Evolutionary conservation across 2,797 vertebrate genomes (phyloP).

Genomic region (Balearica regulorum): DNA sequence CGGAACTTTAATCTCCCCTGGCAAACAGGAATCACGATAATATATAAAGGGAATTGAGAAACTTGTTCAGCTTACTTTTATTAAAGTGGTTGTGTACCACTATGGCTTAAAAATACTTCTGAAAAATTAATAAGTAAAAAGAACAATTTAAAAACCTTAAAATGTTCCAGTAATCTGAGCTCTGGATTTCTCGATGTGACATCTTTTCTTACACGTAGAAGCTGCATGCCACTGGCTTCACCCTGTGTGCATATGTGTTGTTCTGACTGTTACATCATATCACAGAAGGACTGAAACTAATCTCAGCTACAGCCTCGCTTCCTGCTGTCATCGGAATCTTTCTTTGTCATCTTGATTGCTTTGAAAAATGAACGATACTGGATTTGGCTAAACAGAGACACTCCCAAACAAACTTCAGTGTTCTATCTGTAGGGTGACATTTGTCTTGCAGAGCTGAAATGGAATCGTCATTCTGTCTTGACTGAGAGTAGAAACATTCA

Average conservation of each 20-base stretch:
- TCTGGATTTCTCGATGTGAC: neutral
- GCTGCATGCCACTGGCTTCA: neutral
- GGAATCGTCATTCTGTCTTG: neutral
- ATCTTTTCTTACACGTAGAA: neutral
- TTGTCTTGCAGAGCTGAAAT: neutral
- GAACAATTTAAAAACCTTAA: neutral
- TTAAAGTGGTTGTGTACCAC: neutral
- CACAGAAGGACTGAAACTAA: neutral
- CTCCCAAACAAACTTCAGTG: neutral
- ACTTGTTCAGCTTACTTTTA: neutral
- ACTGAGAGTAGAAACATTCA: neutral
- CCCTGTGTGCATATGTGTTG: accelerated
- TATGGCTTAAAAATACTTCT: neutral
- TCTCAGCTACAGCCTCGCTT: neutral
- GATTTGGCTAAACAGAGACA: neutral
- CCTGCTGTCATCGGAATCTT: neutral
- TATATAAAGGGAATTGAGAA: neutral
- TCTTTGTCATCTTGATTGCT: neutral
- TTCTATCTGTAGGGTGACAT: neutral
- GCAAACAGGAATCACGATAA: neutral
- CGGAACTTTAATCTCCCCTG: neutral
- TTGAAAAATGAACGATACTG: neutral
- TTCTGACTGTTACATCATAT: neutral
- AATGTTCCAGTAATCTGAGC: neutral
- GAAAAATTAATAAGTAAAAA: neutral